Evolutionary conservation across 2,113 vertebrate species (phyloP), one percentile per base, ranked within the genome.

Genomic region (Heloderma charlesbogerti): DNA sequence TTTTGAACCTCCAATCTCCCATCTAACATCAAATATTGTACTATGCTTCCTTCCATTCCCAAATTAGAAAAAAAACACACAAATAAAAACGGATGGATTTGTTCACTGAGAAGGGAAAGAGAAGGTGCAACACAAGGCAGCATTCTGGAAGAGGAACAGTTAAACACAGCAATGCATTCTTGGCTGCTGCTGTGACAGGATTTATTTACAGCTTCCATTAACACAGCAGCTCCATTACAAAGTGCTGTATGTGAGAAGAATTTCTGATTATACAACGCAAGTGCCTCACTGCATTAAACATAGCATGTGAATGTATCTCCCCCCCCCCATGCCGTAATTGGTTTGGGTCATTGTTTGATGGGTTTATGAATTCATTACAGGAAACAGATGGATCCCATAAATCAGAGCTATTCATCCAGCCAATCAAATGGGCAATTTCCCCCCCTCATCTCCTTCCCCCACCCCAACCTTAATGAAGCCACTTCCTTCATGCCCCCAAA

Each of bases 171-270:
- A 95, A 94, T 12, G 95, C 94, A 95, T 96, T 96, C 95, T 95
- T 96, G 95, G 95, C 96, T 91, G 92, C 95, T 95, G 95, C 96
- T 94, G 95, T 95, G 96, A 95, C 96, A 96, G 94, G 95, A 96
- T 96, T 96, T 95, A 96, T 95, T 96, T 96, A 95, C 95, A 96
- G 94, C 94, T 95, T 95, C 94, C 92, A 94, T 96, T 97, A 97
- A 96, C 96, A 96, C 96, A 97, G 95, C 96, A 95, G 95, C 97
- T 95, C 97, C 96, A 96, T 96, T 96, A 96, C 96, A 97, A 96
- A 96, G 95, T 96, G 95, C 96, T 97, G 96, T 96, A 98, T 95
- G 97, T 97, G 98, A 98, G 97, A 97, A 97, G 98, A 97, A 97
- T 97, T 94, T 96, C 96, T 97, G 97, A 98, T 98, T 98, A 97